Evolutionary conservation across 2,797 vertebrate species (phyloP), one percentile per base, ranked within the genome.

Genomic region (Anguilla marmorata): DNA sequence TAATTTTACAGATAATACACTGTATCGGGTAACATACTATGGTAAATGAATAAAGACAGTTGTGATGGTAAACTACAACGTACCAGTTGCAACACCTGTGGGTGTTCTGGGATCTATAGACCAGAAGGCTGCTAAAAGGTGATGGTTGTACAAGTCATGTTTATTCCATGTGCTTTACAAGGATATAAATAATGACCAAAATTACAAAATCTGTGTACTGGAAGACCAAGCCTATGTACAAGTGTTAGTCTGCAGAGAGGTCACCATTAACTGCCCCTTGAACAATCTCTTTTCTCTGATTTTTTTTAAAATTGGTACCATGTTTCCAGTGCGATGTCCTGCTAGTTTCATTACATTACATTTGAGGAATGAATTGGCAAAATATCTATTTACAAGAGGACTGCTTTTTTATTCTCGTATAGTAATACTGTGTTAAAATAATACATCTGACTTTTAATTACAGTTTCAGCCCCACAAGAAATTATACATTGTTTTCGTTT

Each of bases 151-250:
- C 97, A 98, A 96, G 95, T 97, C 96, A 93, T 93, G 96, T 98
- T 99, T 99, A 99, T 99, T 99, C 95, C 96, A 95, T 99, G 98
- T 98, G 98, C 97, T 98, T 98, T 96, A 97, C 97, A 98, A 96
- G 95, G 97, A 97, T 99, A 98, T 98, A 99, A 99, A 99, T 98
- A 97, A 98, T 97, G 97, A 97, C 94, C 96, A 96, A 98, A 98
- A 97, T 97, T 99, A 99, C 97, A 98, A 99, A 99, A 98, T 98
- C 93, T 96, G 97, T 97, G 97, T 98, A 97, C 97, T 98, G 98
- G 98, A 99, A 99, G 98, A 98, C 98, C 98, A 98, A 98, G 98
- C 97, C 96, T 98, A 97, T 98, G 94, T 98, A 98, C 97, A 98
- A 93, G 93, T 95, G 95, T 98, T 96, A 96, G 95, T 97, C 94